A percentile compares a stretch with the other conserved stretches of the same genome.
phyloP scores from a whole-genome alignment of 2,888 invertebrate species.

The Lasioglossum malachurum region DNA sequence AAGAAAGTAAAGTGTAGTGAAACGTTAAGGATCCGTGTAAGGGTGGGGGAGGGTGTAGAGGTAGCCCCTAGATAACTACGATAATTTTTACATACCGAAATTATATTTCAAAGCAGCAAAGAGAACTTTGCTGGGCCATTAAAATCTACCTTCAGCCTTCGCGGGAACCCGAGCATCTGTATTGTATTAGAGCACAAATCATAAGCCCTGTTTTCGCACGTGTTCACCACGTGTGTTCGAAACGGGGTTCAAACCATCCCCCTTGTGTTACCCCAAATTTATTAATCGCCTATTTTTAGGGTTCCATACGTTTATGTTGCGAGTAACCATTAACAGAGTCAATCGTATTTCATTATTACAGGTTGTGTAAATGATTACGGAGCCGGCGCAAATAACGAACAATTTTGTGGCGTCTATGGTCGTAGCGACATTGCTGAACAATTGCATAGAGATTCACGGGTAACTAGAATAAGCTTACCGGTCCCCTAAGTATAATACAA shows the following conservation, averaged over 20 bases:
- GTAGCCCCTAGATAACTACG: no score
- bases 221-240: conserved; percentile 47
- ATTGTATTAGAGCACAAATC: conserved; percentile 28
- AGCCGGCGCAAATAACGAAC: not conserved
- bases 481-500: conserved; percentile 73
- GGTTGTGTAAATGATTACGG: not conserved
- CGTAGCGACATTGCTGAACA: not conserved
- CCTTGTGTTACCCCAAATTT: conserved; percentile 24
- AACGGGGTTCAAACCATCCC: conserved; percentile 7
- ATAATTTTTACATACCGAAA: no score
- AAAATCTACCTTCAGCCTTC: conserved; percentile 34
- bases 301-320: not conserved
- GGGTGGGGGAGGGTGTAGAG: no score
- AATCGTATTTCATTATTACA: not conserved
- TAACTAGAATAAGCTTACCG: conserved; percentile 55
- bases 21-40: no score
- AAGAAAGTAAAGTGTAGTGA: no score
- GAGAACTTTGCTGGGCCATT: conserved; percentile 10
- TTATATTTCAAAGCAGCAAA: no score
- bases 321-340: not conserved
- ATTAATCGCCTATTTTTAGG: conserved; percentile 26
- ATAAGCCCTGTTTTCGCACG: conserved; percentile 54
- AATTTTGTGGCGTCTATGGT: not conserved
- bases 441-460: conserved; percentile 16
- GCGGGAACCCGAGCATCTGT: conserved; percentile 29